Evolutionary conservation across 2,797 vertebrate species (phyloP).

Genomic region (Neopelma chrysocephalum): DNA sequence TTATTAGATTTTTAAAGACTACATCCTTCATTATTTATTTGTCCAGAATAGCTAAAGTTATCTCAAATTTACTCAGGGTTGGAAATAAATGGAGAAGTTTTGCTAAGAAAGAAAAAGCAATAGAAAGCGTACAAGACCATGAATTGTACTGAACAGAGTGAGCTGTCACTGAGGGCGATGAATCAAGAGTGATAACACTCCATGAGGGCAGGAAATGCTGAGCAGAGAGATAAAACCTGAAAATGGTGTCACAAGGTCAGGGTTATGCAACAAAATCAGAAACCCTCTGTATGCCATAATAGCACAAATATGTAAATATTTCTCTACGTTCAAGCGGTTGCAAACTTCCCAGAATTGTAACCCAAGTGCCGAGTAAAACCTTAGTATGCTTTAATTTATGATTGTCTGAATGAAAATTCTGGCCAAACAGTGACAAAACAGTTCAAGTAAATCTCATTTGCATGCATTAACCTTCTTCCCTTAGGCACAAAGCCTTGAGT

Average conservation of each 20-base stretch:
- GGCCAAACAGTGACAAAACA: neutral
- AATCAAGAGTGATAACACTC: neutral
- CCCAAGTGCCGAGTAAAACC: neutral
- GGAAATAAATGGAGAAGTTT: conserved; percentile 3
- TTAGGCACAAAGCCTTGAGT: neutral
- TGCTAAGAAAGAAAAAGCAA: conserved; percentile 1
- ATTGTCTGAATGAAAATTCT: neutral
- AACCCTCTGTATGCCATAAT: neutral
- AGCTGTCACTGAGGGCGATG: neutral
- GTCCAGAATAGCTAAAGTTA: neutral
- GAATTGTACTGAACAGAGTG: conserved; percentile 2
- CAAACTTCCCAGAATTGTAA: neutral
- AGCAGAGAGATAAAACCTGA: conserved; percentile 23
- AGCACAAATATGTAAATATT: neutral
- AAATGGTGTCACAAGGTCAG: conserved; percentile 8
- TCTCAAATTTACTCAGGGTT: neutral
- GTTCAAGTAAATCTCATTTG: neutral
- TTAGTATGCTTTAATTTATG: neutral
- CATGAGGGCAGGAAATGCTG: neutral
- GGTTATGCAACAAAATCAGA: conserved; percentile 27
- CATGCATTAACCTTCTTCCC: neutral
- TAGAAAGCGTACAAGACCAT: neutral
- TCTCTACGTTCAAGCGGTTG: neutral
- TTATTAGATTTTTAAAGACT: neutral
- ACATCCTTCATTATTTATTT: conserved; percentile 3